Evolutionary conservation across 2,113 vertebrate species (phyloP).

Genomic region (Centropus bengalensis): DNA sequence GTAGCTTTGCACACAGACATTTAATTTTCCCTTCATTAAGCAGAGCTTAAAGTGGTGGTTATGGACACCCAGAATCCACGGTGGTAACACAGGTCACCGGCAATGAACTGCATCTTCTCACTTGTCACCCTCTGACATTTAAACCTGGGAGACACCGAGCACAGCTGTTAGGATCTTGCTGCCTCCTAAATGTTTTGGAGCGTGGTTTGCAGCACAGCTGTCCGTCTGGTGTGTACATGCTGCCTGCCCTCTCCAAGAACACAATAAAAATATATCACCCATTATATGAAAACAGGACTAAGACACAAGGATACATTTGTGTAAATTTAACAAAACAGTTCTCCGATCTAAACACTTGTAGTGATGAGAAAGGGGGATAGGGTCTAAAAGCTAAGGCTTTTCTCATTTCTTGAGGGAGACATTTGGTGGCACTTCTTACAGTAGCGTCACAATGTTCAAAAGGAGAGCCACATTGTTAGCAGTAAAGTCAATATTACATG

Average conservation of each 20-base stretch:
- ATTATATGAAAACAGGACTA: not conserved
- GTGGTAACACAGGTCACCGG: not conserved
- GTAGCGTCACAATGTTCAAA: rapidly evolving
- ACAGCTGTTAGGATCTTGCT: not conserved
- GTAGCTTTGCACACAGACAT: not conserved
- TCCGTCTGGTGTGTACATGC: rapidly evolving
- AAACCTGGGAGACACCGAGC: not conserved
- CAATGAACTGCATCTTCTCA: not conserved
- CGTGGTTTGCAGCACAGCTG: rapidly evolving
- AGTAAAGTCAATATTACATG: not conserved
- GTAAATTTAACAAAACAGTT: not conserved
- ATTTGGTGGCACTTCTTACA: not conserved
- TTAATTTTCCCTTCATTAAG: not conserved
- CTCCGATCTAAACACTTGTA: not conserved
- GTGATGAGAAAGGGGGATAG: not conserved
- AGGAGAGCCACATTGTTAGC: no score
- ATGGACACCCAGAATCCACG: not conserved
- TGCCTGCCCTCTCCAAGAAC: not conserved
- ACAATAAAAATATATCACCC: not conserved
- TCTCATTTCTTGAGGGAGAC: not conserved
- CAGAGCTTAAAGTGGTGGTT: not conserved
- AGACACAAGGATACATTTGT: not conserved
- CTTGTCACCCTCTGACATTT: not conserved
- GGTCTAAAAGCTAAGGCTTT: not conserved
- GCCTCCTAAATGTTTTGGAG: not conserved